Conservation (phyloP, 2,113 vertebrate species). For the Malurus alboscapulatus region DNA sequence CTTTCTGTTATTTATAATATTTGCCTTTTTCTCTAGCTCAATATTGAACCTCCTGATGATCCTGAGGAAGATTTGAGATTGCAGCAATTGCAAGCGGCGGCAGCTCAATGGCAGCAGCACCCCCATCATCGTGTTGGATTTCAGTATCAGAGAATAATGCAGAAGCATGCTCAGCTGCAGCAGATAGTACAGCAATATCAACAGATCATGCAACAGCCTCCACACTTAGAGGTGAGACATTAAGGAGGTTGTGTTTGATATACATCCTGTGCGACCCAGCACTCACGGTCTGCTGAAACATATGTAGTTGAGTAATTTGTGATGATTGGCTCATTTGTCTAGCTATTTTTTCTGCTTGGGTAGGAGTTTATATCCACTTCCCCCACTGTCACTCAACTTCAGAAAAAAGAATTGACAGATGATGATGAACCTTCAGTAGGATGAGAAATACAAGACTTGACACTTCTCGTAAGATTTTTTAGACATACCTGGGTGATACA, state of each 20-base stretch:
- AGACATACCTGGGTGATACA: not conserved
- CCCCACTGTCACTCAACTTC: not conserved
- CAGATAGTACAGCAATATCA: slow-evolving; percentile 92
- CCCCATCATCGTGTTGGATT: slow-evolving; percentile 90
- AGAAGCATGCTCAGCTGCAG: slow-evolving; percentile 92
- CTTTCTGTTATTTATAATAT: not conserved
- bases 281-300: not conserved
- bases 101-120: slow-evolving; percentile 96
- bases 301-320: not conserved
- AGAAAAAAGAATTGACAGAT: not conserved
- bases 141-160: slow-evolving; percentile 97
- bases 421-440: not conserved
- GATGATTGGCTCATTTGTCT: not conserved
- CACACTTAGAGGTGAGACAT: slow-evolving; percentile 85
- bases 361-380: not conserved
- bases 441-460: not conserved
- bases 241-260: not conserved
- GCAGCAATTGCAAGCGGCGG: slow-evolving; percentile 91
- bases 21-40: slow-evolving; percentile 64
- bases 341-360: not conserved
- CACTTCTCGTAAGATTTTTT: not conserved
- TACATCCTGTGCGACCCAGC: not conserved
- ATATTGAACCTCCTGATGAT: slow-evolving; percentile 76
- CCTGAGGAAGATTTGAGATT: slow-evolving; percentile 89
- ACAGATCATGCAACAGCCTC: slow-evolving; percentile 87